Base-by-base conservation (phyloP, 2,113 vertebrate species). In the Kryptolebias marmoratus region DNA sequence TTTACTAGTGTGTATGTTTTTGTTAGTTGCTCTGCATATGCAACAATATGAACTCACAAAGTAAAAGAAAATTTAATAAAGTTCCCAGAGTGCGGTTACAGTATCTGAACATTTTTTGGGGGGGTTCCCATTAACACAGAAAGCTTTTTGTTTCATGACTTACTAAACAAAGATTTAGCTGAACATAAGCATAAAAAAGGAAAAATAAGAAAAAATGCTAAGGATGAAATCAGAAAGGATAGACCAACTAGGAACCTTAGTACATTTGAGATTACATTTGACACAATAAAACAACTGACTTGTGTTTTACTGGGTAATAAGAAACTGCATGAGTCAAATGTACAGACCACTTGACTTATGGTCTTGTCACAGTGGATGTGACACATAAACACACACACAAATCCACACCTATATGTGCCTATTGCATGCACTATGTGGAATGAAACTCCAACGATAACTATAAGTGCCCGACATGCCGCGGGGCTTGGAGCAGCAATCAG, bases 361-460 rank as follows among this genome's bases (percentile, higher is more conserved):
- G 22, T 28, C 62, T 50, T 4, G 16, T 64, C 32, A 22, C 50
- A 79, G 42, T 48, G 54, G 49, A 81, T 74, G 60, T 69, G 30
- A 64, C 71, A 73, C 63, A 61, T 53, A 57, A 57, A 79, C 49
- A 68, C 55, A 80, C 47, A 78, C 4, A 53, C 61, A 27, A 44
- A 44, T 13, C 27, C 36, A 44, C 30, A 12, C 50, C 28, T 48
- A 75, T 64, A 84, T 45, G 75, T 87, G 73, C 68, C 5, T 85
- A 89, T 89, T 72, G 49, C 88, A 90, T n/a, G 72, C 86, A 89
- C 87, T 77, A 83, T 61, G 75, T 85, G 88, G 87, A 94, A 91
- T 91, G 91, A 88, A 39, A 87, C 83, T 18, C 78, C 90, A 90
- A 89, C 90, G 93, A 93, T 92, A 93, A 93, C 92, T 93, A 89